Evolutionary conservation across 2,797 vertebrate species (phyloP).

Genomic region (Tapera naevia): DNA sequence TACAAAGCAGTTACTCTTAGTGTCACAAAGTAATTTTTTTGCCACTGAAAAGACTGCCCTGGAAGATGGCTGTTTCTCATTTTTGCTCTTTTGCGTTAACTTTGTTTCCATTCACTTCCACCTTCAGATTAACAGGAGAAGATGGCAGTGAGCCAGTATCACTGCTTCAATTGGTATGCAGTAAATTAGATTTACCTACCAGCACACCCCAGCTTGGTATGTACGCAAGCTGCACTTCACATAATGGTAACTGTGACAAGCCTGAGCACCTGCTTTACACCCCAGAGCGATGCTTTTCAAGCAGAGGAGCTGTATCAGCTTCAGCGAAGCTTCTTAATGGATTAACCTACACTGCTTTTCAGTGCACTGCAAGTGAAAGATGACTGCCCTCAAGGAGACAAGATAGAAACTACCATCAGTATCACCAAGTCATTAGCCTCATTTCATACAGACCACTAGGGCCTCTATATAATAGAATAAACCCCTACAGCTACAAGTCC

Average conservation of each 20-base stretch:
- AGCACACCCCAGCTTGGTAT: background rate
- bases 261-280: slow-evolving; percentile 18
- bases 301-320: background rate
- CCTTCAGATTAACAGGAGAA: background rate
- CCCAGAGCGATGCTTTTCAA: background rate
- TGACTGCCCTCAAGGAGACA: background rate
- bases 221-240: background rate
- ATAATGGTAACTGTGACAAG: background rate
- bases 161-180: background rate
- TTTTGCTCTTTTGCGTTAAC: background rate
- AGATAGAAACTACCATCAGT: background rate
- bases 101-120: background rate
- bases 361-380: background rate
- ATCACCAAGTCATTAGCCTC: background rate
- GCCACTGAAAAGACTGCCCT: background rate
- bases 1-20: background rate
- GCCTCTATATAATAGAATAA: background rate
- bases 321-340: background rate
- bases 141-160: background rate
- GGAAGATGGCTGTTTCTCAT: background rate
- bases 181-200: background rate
- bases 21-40: background rate
- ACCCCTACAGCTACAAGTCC: background rate
- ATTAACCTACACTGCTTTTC: background rate
- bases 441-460: background rate